Percentiles rank a stretch among this genome's conserved stretches.
Evolutionary conservation across 2,113 vertebrate genomes (phyloP).

Genomic region (Pyrgilauda ruficollis): DNA sequence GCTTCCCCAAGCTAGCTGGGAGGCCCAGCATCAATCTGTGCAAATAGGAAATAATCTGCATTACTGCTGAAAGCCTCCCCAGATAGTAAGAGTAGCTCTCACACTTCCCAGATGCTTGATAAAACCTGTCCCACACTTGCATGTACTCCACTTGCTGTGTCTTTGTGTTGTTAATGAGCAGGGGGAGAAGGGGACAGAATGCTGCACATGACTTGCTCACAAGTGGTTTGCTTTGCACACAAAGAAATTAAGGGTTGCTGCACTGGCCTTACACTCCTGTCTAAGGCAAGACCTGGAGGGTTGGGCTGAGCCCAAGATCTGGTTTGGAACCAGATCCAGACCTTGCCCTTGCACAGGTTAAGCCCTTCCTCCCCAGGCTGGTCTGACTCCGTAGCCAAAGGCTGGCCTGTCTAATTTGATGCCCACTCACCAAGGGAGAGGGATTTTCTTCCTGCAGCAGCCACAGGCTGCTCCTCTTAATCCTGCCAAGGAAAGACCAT

Average conservation of each 20-base stretch:
- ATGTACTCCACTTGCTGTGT: too few relatives aligned
- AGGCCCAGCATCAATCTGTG: background rate
- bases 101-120: background rate
- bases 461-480: background rate
- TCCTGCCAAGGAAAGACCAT: background rate
- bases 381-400: background rate
- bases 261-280: accelerated
- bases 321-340: background rate
- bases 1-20: background rate
- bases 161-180: background rate
- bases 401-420: accelerated
- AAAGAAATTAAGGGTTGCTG: background rate
- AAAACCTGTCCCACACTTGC: background rate
- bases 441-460: background rate
- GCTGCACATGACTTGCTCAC: background rate
- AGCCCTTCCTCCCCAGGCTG: background rate
- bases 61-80: background rate
- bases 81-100: background rate
- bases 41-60: background rate
- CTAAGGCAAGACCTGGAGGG: background rate
- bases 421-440: background rate
- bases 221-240: too few relatives aligned
- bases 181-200: background rate
- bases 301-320: background rate
- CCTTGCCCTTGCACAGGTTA: background rate